Percentiles rank a stretch among this genome's conserved stretches.
phyloP scores from a whole-genome alignment of 2,113 vertebrate species.

The Tylochromis polylepis region DNA sequence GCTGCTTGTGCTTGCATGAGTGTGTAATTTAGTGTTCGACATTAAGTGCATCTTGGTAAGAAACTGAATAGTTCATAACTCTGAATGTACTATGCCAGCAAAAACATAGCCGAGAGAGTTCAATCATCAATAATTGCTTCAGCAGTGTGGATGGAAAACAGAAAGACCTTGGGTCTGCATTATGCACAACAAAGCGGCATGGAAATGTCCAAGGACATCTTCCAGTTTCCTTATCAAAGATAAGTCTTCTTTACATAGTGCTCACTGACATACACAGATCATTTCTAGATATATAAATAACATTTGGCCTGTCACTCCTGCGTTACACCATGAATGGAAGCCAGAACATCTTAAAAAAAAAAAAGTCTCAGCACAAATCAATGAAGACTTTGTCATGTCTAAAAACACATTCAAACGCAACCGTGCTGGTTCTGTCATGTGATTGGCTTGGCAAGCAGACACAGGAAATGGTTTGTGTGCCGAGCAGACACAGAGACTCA shows the following conservation, averaged over 20 bases:
- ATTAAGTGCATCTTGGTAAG: not conserved
- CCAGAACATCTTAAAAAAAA: not conserved
- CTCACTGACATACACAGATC: slow-evolving; percentile 6
- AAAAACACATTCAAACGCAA: slow-evolving; percentile 23
- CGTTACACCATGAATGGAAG: not conserved
- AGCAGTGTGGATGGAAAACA: not conserved
- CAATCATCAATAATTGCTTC: slow-evolving; percentile 18
- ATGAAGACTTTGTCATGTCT: slow-evolving; percentile 41
- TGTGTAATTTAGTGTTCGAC: not conserved
- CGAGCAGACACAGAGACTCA: slow-evolving; percentile 66
- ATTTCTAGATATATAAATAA: slow-evolving; percentile 28
- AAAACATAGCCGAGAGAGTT: slow-evolving; percentile 6
- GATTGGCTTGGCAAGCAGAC: slow-evolving; percentile 55
- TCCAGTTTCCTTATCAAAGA: slow-evolving; percentile 15
- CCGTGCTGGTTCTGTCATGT: slow-evolving; percentile 32
- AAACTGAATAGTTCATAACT: slow-evolving; percentile 10
- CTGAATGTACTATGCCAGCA: slow-evolving; percentile 22
- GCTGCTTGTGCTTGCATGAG: not conserved
- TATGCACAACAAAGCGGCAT: not conserved
- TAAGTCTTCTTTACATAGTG: not conserved
- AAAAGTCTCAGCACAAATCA: slow-evolving; percentile 20
- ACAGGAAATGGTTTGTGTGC: slow-evolving; percentile 70
- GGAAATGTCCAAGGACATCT: slow-evolving; percentile 19
- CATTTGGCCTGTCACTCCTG: not conserved
- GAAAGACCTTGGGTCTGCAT: slow-evolving; percentile 3